A percentile compares a stretch with the other conserved stretches of the same genome.
These are phyloP conservation scores for Tipula helvola DNA, from an alignment of 2,888 invertebrate species.

Conservation along the genomic window DNA sequence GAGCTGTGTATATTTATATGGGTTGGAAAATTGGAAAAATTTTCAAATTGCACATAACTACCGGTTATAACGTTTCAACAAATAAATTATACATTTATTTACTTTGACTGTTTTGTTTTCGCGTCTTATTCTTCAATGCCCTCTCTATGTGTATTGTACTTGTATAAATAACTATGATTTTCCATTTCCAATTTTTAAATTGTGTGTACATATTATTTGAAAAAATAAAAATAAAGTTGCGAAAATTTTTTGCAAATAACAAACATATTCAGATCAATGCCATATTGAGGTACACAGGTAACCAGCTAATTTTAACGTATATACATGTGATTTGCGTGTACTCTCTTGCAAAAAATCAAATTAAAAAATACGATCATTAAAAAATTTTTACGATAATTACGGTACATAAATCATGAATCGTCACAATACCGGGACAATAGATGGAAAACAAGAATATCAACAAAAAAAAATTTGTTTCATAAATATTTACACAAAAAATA, in stretches of 20 bases:
- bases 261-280: not conserved
- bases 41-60: not conserved
- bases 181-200: not conserved
- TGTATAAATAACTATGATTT: not conserved
- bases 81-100: not conserved
- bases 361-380: not conserved
- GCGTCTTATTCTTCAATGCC: not conserved
- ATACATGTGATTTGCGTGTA: not conserved
- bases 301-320: not conserved
- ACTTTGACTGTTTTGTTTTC: not conserved
- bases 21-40: not conserved
- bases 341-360: no score
- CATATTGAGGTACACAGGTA: not conserved
- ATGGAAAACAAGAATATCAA: no score
- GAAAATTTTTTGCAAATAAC: not conserved
- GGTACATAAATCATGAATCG: not conserved
- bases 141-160: not conserved
- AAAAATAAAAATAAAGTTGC: not conserved
- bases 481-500: not conserved
- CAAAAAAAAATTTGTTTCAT: no score
- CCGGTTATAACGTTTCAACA: not conserved
- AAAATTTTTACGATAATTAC: not conserved
- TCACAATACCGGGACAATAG: not conserved
- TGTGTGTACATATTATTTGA: not conserved
- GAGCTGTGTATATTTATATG: not conserved